A percentile compares a stretch with the other conserved stretches of the same genome.
Conservation (phyloP, 2,888 invertebrate species). For the Phorcus lineatus region DNA sequence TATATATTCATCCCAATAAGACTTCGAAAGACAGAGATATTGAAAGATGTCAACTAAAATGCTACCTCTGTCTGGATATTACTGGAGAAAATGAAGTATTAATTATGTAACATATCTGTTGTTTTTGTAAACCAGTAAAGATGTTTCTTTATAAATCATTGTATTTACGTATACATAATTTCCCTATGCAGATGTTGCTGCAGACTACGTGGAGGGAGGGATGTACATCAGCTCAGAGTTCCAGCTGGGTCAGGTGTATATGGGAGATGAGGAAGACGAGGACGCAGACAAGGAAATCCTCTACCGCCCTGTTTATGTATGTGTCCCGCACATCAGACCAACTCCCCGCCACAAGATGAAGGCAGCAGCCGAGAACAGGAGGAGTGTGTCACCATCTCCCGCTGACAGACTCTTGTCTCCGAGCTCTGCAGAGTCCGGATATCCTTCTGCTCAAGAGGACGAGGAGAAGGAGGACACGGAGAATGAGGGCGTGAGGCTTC, state of each 20-base stretch:
- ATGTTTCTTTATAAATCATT: no score
- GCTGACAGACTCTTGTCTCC: neutral
- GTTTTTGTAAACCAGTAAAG: no score
- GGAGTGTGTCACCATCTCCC: neutral
- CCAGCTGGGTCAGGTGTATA: conserved; percentile 86
- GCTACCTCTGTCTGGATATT: no score
- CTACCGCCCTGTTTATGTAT: conserved; percentile 78
- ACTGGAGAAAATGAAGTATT: no score
- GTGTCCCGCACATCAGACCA: conserved; percentile 62
- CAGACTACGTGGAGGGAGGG: conserved; percentile 85
- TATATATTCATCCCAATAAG: conserved; percentile 76
- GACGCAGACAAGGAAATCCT: conserved; percentile 79
- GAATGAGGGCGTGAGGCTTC: neutral
- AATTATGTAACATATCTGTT: no score
- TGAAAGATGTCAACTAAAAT: no score
- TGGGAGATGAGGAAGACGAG: conserved; percentile 79
- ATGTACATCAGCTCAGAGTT: conserved; percentile 87
- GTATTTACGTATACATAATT: no score
- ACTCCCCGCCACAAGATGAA: conserved; percentile 10
- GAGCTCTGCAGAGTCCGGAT: neutral
- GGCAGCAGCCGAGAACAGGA: neutral
- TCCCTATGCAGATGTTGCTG: conserved; percentile 80
- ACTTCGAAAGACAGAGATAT: no score
- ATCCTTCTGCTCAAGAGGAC: conserved; percentile 32
- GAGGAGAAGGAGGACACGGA: neutral